phyloP scores from a whole-genome alignment of 2,113 vertebrate species.

The Candoia aspera region DNA sequence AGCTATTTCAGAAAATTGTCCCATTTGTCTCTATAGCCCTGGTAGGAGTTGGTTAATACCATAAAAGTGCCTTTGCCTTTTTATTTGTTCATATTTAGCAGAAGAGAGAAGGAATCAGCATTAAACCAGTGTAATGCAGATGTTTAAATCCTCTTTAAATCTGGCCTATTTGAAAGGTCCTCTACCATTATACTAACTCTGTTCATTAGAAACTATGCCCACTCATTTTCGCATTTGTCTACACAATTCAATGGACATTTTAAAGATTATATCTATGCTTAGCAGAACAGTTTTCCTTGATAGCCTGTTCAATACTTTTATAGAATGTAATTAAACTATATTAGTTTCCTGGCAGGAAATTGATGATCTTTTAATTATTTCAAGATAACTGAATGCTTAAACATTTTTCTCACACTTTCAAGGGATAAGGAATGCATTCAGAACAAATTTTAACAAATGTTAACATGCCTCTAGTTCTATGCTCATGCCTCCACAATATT shows the following conservation, averaged over 20 bases:
- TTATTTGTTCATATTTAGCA: not conserved
- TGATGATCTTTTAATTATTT: constrained; percentile 93
- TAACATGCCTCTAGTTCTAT: constrained; percentile 13
- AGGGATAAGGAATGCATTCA: constrained; percentile 34
- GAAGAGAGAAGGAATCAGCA: not conserved
- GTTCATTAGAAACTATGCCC: constrained; percentile 17
- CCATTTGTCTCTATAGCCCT: not conserved
- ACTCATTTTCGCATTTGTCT: constrained; percentile 36
- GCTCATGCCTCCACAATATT: not conserved
- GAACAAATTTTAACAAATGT: constrained; percentile 21
- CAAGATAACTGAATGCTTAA: constrained; percentile 82
- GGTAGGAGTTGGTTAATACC: not conserved
- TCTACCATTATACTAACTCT: constrained; percentile 22
- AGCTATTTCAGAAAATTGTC: not conserved
- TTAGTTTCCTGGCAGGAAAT: constrained; percentile 79
- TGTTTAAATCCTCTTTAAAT: not conserved
- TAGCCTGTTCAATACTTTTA: constrained; percentile 84
- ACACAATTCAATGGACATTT: constrained; percentile 43
- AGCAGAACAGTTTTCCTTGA: constrained; percentile 67
- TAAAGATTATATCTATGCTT: constrained; percentile 74
- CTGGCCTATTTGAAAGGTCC: not conserved
- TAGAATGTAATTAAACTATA: constrained; percentile 89
- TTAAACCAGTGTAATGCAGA: not conserved
- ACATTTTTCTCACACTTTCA: constrained; percentile 63
- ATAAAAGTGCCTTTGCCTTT: not conserved